These are phyloP conservation scores for Siderastrea siderea DNA, from an alignment of 92 coral and sea anemone species.

Conservation along the genomic window DNA sequence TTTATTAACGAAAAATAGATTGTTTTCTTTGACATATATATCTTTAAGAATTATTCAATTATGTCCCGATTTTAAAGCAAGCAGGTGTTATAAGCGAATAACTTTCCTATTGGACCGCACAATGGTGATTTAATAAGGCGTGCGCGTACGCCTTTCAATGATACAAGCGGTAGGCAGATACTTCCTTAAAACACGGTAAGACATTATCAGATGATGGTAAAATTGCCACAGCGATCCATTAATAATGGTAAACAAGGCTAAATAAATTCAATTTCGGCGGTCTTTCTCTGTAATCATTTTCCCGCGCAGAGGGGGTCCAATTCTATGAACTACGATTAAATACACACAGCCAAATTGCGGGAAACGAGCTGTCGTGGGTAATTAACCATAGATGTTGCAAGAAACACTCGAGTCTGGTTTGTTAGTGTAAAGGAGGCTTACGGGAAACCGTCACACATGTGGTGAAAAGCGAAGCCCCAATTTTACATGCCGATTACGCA, in stretches of 20 bases:
- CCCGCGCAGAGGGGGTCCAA: neutral
- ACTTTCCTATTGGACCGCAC: conserved; percentile 34
- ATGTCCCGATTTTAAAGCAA: conserved; percentile 50
- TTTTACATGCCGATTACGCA: too few relatives aligned
- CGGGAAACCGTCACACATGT: too few relatives aligned
- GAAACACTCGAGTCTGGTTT: neutral
- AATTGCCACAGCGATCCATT: neutral
- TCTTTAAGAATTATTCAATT: conserved; percentile 83
- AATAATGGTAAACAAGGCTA: neutral
- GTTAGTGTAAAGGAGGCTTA: too few relatives aligned
- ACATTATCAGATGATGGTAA: neutral
- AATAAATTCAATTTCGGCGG: neutral
- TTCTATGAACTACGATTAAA: neutral
- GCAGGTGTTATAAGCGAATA: conserved; percentile 66
- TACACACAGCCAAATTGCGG: neutral
- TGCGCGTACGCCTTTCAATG: neutral
- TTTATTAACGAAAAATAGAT: conserved; percentile 28
- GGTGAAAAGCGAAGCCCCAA: too few relatives aligned
- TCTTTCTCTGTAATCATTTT: neutral
- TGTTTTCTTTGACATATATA: conserved; percentile 78
- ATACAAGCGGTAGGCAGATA: neutral
- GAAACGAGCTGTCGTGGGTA: neutral
- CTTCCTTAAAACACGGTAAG: neutral
- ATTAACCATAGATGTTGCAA: neutral
- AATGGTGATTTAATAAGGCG: conserved; percentile 24